Conservation (phyloP, 2,888 invertebrate genomes). For the Mythimna lalbum region DNA sequence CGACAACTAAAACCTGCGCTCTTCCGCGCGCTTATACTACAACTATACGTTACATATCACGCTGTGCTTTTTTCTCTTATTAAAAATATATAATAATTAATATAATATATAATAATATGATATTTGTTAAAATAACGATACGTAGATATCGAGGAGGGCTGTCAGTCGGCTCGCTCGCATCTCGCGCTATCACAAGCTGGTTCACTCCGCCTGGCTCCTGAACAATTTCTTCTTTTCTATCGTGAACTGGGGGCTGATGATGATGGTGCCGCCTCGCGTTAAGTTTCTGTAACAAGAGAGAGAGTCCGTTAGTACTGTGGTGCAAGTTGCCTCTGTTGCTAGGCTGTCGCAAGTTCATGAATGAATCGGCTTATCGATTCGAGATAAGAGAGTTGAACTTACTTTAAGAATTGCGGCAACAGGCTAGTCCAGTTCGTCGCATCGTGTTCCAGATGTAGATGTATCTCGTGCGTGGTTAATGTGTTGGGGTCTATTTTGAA, state of each 20-base stretch:
- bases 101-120: conserved; percentile 90
- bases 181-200: conserved; percentile 77
- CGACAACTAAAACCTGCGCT: conserved; percentile 73
- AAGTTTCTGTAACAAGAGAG: conserved; percentile 92
- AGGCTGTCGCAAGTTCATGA: conserved; percentile 35
- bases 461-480: conserved; percentile 97
- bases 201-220: conserved; percentile 92
- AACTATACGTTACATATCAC: conserved; percentile 91
- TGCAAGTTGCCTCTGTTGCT: conserved; percentile 37
- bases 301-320: conserved; percentile 63
- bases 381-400: conserved; percentile 83
- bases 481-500: conserved; percentile 96
- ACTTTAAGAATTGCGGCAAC: conserved; percentile 97
- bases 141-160: conserved; percentile 89
- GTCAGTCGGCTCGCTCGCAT: conserved; percentile 87
- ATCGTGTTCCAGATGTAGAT: conserved; percentile 96
- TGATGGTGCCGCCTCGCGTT: conserved; percentile 96
- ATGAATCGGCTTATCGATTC: conserved; percentile 20
- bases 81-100: conserved; percentile 89
- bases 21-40: conserved; percentile 82
- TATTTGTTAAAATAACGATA: conserved; percentile 90
- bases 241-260: conserved; percentile 97
- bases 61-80: conserved; percentile 91
- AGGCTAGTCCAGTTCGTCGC: conserved; percentile 96
- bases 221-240: conserved; percentile 98